Evolutionary conservation across 2,888 invertebrate species (phyloP).

Genomic region (Aspidiotus destructor): DNA sequence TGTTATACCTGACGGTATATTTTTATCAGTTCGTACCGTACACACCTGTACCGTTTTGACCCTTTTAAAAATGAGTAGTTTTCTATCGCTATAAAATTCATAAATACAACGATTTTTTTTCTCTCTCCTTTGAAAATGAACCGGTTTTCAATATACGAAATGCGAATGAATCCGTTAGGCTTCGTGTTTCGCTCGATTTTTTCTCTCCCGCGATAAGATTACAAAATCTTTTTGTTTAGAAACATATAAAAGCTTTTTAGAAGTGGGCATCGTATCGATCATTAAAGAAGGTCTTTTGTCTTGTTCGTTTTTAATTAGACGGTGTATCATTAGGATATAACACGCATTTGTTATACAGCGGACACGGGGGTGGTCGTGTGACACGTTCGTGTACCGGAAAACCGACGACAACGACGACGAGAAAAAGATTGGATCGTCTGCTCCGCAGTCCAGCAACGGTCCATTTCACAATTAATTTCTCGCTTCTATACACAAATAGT

Average conservation of each 20-base stretch:
- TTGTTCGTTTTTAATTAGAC: constrained; percentile 29
- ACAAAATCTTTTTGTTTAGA: constrained; percentile 3
- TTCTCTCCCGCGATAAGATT: constrained; percentile 2
- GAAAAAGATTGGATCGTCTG: too few species aligned
- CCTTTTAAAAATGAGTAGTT: constrained; percentile 31
- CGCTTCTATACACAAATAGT: too few species aligned
- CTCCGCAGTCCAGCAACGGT: too few species aligned
- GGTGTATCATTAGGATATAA: constrained; percentile 22
- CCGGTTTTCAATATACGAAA: neutral
- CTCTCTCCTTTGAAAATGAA: too few species aligned
- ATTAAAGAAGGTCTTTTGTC: constrained; percentile 8
- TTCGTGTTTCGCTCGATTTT: constrained; percentile 1
- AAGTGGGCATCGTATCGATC: constrained; percentile 8
- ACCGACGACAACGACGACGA: neutral
- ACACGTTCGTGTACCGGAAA: neutral
- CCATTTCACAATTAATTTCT: too few species aligned
- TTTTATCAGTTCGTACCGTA: constrained; percentile 19
- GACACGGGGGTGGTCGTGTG: neutral
- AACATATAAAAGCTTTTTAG: constrained; percentile 31
- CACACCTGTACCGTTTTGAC: constrained; percentile 30
- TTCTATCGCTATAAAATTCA: constrained; percentile 29
- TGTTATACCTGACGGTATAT: constrained; percentile 15
- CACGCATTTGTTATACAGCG: constrained; percentile 3
- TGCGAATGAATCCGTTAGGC: constrained; percentile 8
- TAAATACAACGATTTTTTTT: constrained; percentile 23